Percentiles rank a stretch among this genome's conserved stretches.
These are phyloP conservation scores for Stegastes partitus DNA, from an alignment of 2,113 vertebrate genomes.

Conservation along the genomic window DNA sequence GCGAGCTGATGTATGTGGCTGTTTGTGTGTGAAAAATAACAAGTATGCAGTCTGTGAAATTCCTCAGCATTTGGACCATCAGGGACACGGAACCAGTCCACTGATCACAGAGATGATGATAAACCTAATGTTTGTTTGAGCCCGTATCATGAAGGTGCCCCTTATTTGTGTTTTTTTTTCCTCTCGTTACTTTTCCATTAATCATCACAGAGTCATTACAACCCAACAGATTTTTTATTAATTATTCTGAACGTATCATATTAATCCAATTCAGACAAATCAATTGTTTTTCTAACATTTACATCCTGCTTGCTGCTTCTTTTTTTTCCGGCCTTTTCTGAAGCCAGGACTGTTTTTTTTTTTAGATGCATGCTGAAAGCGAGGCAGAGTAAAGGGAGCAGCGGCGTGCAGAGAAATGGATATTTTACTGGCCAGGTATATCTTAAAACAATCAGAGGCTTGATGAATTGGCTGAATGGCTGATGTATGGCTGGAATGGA, in stretches of 20 bases:
- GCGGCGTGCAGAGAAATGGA: conserved; percentile 72
- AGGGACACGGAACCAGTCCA: background rate
- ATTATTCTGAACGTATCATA: background rate
- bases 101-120: conserved; percentile 6
- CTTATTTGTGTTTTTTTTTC: background rate
- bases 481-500: conserved; percentile 76
- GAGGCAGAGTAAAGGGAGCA: conserved; percentile 34
- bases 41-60: background rate
- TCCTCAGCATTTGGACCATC: background rate
- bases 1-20: conserved; percentile 7
- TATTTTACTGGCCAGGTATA: conserved; percentile 78
- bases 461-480: conserved; percentile 77
- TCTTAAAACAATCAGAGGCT: conserved; percentile 79
- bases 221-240: too few relatives aligned
- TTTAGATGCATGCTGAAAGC: conserved; percentile 33
- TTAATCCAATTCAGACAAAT: background rate
- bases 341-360: background rate
- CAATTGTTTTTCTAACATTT: background rate
- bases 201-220: too few relatives aligned
- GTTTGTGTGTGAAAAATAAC: background rate
- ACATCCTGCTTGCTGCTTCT: background rate
- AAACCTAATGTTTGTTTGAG: background rate
- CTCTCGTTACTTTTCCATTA: too few relatives aligned
- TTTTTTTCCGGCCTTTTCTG: conserved; percentile 1
- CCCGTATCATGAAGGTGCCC: background rate